phyloP scores from a whole-genome alignment of 2,113 vertebrate genomes.

The Sylvilagus bachmani region DNA sequence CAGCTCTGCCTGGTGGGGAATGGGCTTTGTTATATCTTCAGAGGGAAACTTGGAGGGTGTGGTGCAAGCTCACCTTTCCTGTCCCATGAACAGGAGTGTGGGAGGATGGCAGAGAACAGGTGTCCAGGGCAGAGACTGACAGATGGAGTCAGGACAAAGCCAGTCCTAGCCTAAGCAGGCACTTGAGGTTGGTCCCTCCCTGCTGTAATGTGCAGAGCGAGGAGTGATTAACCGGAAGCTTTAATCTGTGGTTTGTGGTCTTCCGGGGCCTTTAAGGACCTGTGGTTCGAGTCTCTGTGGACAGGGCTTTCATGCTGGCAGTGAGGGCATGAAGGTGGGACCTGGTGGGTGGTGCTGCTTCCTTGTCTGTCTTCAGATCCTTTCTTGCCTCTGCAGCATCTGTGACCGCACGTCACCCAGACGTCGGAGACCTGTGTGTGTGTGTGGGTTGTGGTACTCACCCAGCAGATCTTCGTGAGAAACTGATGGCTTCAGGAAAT shows the following conservation, averaged over 20 bases:
- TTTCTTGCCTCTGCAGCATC: neutral
- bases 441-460: neutral
- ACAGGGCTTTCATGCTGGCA: neutral
- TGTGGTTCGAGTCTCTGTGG: neutral
- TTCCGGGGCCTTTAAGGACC: neutral
- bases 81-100: neutral
- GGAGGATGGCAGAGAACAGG: neutral
- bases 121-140: neutral
- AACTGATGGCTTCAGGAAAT: neutral
- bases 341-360: neutral
- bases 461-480: neutral
- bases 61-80: neutral
- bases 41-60: neutral
- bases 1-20: neutral
- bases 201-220: neutral
- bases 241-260: conserved; percentile 36
- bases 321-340: neutral
- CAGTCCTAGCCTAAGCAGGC: conserved; percentile 26
- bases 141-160: conserved; percentile 34
- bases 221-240: conserved; percentile 53
- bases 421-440: neutral
- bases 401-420: too few relatives aligned
- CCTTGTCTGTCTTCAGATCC: neutral
- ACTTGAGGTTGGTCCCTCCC: neutral
- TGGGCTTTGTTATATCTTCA: neutral